Percentiles rank a stretch among this genome's conserved stretches.
Evolutionary conservation across 2,888 invertebrate species (phyloP).

Genomic region (Ceraclea dissimilis): DNA sequence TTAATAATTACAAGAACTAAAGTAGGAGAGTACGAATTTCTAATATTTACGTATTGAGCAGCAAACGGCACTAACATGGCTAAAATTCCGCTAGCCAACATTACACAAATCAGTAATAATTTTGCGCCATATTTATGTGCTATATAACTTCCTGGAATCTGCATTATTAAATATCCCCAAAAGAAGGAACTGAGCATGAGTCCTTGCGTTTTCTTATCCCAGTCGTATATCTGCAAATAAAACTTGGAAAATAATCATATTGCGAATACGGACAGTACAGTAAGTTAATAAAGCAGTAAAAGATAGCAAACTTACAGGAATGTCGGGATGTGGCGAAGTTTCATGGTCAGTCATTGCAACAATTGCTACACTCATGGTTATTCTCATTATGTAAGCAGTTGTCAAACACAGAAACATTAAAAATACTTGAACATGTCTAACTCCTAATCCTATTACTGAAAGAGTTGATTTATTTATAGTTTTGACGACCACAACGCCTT

Average conservation of each 20-base stretch:
- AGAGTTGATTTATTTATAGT: background rate
- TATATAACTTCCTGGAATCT: slow-evolving; percentile 48
- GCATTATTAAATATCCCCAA: slow-evolving; percentile 32
- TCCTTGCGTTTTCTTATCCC: slow-evolving; percentile 28
- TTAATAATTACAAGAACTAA: too few relatives aligned
- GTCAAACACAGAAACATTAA: slow-evolving; percentile 50
- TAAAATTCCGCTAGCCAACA: slow-evolving; percentile 28
- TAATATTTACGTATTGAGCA: slow-evolving; percentile 4
- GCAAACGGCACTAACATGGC: slow-evolving; percentile 18
- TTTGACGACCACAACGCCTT: too few relatives aligned
- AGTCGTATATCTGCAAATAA: slow-evolving; percentile 18
- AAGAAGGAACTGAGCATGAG: slow-evolving; percentile 37
- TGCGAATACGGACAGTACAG: background rate
- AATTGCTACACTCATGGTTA: slow-evolving; percentile 62
- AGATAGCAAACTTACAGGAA: slow-evolving; percentile 13
- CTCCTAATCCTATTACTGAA: slow-evolving; percentile 44
- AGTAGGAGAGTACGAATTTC: too few relatives aligned
- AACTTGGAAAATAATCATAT: slow-evolving; percentile 3
- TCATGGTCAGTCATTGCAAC: slow-evolving; percentile 60
- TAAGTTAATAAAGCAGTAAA: background rate
- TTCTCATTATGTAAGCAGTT: slow-evolving; percentile 53
- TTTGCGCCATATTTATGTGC: slow-evolving; percentile 59
- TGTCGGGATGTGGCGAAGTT: slow-evolving; percentile 6
- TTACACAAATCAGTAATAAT: slow-evolving; percentile 40
- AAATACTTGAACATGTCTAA: slow-evolving; percentile 51